Conservation (phyloP, 2,888 invertebrate species). For the Mythimna lalbum region DNA sequence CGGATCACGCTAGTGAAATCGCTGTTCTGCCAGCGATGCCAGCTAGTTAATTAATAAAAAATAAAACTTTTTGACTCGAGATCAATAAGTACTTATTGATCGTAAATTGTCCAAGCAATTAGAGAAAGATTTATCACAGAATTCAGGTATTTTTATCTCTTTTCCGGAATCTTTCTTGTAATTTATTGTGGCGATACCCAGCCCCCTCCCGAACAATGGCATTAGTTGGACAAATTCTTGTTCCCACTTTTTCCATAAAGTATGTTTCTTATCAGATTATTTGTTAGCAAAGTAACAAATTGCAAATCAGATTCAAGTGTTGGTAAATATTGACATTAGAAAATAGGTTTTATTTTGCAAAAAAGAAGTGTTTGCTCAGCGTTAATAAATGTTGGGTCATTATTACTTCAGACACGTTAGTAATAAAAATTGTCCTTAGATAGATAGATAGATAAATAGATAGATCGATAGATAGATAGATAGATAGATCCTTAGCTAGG, state of each 20-base stretch:
- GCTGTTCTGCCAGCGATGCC: too few relatives aligned
- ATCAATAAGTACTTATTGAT: slow-evolving; percentile 26
- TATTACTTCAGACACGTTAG: neutral
- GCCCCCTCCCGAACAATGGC: slow-evolving; percentile 3
- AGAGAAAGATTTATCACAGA: slow-evolving; percentile 43
- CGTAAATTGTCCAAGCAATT: slow-evolving; percentile 39
- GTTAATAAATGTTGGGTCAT: neutral
- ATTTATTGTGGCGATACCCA: slow-evolving; percentile 40
- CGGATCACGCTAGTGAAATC: neutral
- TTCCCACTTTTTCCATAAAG: slow-evolving; percentile 13
- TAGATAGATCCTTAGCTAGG: too few relatives aligned
- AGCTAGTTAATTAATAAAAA: neutral
- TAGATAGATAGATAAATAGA: too few relatives aligned
- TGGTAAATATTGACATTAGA: slow-evolving; percentile 6
- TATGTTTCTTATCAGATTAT: slow-evolving; percentile 32
- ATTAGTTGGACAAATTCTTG: slow-evolving; percentile 37
- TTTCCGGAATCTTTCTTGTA: slow-evolving; percentile 42
- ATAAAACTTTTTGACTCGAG: neutral
- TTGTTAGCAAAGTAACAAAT: slow-evolving; percentile 17
- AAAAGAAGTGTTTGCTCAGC: slow-evolving; percentile 4
- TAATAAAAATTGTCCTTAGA: neutral
- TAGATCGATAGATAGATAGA: too few relatives aligned
- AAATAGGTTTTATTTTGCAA: slow-evolving; percentile 16
- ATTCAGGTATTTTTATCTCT: slow-evolving; percentile 48
- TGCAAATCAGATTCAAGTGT: slow-evolving; percentile 22